Evolutionary conservation across 2,797 vertebrate genomes (phyloP), one percentile per base, ranked within the genome.

Genomic region (Takifugu rubripes): DNA sequence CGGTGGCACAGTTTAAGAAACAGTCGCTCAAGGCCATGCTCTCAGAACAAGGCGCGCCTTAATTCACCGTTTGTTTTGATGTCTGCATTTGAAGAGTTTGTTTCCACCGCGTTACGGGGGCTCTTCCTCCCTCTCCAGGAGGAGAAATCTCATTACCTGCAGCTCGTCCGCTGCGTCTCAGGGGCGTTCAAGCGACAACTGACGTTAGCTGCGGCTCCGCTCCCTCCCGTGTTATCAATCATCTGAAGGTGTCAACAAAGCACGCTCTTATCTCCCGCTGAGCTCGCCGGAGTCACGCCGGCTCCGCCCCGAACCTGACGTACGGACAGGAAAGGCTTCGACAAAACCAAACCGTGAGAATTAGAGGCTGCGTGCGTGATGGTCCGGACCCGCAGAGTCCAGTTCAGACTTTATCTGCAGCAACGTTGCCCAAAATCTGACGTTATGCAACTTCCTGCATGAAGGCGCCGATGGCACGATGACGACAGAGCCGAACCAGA

Each of bases 21-120:
- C 67, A 68, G 65, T 89, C 70, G 86, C 89, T 88, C 72, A 79
- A 65, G 89, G 89, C 87, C 84, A 83, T 82, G 68, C 73, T 81
- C 74, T 78, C 62, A 73, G 78, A 86, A 74, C 76, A 78, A 80
- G 79, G 79, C 78, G 61, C 68, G 75, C 72, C 75, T 74, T 80
- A 81, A 82, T 84, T 82, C 81, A 58, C 76, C 77, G 49, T 84
- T 87, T 87, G 82, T 87, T 87, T 86, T 87, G 77, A 82, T 79
- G 81, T 80, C 72, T 82, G 78, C 66, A 26, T 79, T 70, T 75
- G 54, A 80, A 52, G 79, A 82, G 75, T 84, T 79, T 75, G 72
- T 74, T 84, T 79, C 73, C 77, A 64, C n/a, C 53, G 65, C 11
- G 52, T 63, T 83, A 72, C 72, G 66, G 68, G 68, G 75, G 70